A percentile compares a stretch with the other conserved stretches of the same genome.
These are phyloP conservation scores for Sander vitreus DNA, from an alignment of 2,113 vertebrate genomes.

Conservation along the genomic window DNA sequence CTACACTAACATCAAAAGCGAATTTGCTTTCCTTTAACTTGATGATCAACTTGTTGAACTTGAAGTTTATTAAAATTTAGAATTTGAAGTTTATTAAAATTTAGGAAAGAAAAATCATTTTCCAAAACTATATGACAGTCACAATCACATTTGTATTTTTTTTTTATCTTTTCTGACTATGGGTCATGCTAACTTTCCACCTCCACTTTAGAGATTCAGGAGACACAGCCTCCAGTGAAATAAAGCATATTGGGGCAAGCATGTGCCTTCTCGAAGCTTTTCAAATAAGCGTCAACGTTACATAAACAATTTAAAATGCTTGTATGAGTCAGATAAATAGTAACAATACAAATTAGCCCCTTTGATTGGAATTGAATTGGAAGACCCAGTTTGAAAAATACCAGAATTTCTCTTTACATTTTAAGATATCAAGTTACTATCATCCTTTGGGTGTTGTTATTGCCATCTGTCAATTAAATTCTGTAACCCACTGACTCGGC, in stretches of 20 bases:
- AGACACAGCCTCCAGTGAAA: neutral
- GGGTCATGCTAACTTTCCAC: neutral
- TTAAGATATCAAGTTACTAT: neutral
- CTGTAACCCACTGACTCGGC: neutral
- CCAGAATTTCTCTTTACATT: neutral
- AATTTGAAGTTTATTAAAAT: neutral
- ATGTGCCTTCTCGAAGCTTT: neutral
- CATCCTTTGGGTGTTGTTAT: neutral
- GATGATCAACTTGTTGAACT: neutral
- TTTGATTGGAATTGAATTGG: neutral
- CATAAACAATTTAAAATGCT: neutral
- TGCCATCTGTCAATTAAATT: neutral
- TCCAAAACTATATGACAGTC: neutral
- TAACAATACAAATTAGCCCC: neutral
- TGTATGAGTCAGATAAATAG: neutral
- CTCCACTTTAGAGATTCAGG: neutral
- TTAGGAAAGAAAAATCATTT: neutral
- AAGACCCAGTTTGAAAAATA: neutral
- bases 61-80: neutral
- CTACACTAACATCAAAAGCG: too few species aligned
- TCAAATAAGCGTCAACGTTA: neutral
- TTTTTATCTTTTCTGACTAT: neutral
- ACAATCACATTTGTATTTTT: neutral
- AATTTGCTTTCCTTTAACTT: neutral
- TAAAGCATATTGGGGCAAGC: neutral